Conservation (phyloP, 2,797 vertebrate genomes). For the Apogon talboti region DNA sequence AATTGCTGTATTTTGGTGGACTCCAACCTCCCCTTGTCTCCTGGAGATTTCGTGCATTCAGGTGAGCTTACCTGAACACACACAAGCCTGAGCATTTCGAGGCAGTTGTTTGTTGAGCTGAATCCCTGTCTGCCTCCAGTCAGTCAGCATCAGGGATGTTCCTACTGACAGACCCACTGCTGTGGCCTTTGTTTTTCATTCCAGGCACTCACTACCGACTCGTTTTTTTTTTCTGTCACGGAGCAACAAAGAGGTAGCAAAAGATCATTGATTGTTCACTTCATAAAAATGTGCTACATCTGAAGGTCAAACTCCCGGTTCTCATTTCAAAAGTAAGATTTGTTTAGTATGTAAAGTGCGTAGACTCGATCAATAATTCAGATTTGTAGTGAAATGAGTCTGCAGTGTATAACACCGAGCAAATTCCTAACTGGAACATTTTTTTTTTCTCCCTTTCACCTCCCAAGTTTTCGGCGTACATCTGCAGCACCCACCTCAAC, state of each 20-base stretch:
- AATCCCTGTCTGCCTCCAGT: conserved; percentile 65
- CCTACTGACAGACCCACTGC: conserved; percentile 65
- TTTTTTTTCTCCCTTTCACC: conserved; percentile 24
- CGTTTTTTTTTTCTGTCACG: conserved; percentile 23
- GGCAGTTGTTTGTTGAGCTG: conserved; percentile 67
- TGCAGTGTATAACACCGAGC: conserved; percentile 18
- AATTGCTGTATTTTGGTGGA: conserved; percentile 58
- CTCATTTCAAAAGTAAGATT: conserved; percentile 17
- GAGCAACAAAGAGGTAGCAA: conserved; percentile 33
- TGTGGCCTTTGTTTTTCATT: conserved; percentile 64
- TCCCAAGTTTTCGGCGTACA: conserved; percentile 12
- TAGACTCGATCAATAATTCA: conserved; percentile 37
- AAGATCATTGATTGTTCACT: conserved; percentile 38
- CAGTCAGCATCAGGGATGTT: conserved; percentile 69
- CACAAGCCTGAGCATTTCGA: conserved; percentile 64
- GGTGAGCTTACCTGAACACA: conserved; percentile 77
- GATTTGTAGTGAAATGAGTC: conserved; percentile 38
- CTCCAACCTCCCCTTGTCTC: conserved; percentile 52
- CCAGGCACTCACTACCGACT: conserved; percentile 36
- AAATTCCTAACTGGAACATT: conserved; percentile 27
- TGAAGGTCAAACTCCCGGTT: conserved; percentile 38
- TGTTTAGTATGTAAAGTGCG: conserved; percentile 34
- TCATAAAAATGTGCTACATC: conserved; percentile 16
- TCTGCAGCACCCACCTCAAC: conserved; percentile 24
- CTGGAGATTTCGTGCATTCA: conserved; percentile 66